phyloP scores from a whole-genome alignment of 2,888 invertebrate species.

The Cephalotes varians region DNA sequence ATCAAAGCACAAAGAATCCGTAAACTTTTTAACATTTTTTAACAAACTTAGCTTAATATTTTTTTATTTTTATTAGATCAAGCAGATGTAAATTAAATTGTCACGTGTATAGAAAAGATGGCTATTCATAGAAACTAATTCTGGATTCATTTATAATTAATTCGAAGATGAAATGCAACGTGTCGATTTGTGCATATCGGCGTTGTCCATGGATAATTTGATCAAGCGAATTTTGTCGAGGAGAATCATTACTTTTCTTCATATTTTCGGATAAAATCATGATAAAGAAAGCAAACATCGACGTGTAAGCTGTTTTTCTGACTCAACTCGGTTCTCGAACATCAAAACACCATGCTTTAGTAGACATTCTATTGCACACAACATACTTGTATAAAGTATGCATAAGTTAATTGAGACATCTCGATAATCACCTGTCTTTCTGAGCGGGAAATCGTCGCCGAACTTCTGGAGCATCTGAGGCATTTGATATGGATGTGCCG shows the following conservation, averaged over 20 bases:
- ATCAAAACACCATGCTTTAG: slow-evolving; percentile 80
- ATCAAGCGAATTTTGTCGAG: slow-evolving; percentile 27
- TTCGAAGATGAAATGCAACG: neutral
- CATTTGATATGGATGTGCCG: slow-evolving; percentile 90
- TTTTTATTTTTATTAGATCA: neutral
- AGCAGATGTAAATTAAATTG: neutral
- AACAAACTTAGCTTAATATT: neutral
- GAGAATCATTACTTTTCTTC: neutral
- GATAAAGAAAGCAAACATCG: slow-evolving; percentile 34
- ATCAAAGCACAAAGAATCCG: too few species aligned
- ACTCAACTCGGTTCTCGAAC: slow-evolving; percentile 52
- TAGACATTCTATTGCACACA: slow-evolving; percentile 82
- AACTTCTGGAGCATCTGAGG: slow-evolving; percentile 88
- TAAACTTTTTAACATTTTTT: too few species aligned
- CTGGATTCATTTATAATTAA: neutral
- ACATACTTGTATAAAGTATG: slow-evolving; percentile 68
- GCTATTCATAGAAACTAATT: neutral
- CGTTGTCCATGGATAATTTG: slow-evolving; percentile 12
- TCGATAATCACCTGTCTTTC: slow-evolving; percentile 94
- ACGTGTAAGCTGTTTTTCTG: slow-evolving; percentile 39
- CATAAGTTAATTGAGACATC: slow-evolving; percentile 55
- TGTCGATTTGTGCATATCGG: neutral
- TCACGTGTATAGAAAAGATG: neutral
- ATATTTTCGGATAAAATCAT: neutral
- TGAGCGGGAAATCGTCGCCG: slow-evolving; percentile 95